phyloP scores from a whole-genome alignment of 2,888 invertebrate species.

The Nebria salina region DNA sequence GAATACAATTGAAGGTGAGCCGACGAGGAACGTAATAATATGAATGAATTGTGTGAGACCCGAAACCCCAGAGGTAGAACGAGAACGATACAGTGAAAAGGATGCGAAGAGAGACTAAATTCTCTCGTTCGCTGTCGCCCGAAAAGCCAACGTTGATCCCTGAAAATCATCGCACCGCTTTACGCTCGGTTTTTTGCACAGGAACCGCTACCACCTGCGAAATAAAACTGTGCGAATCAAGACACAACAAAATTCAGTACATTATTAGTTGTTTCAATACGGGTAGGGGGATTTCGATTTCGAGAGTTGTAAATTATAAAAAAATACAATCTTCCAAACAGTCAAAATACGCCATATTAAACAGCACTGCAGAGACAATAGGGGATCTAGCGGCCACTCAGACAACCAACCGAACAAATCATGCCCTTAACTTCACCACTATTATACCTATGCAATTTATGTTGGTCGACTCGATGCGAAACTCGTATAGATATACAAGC shows the following conservation, averaged over 20 bases:
- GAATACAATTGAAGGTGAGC: background rate
- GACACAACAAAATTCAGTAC: no score
- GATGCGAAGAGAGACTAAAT: background rate
- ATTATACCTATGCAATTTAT: background rate
- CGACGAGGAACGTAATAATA: background rate
- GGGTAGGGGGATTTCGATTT: no score
- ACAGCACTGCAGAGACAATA: background rate
- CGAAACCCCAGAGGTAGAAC: background rate
- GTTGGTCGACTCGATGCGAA: background rate
- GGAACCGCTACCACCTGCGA: conserved; percentile 9
- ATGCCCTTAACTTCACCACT: background rate
- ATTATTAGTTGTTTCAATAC: no score
- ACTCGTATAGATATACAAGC: conserved; percentile 39
- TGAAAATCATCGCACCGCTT: conserved; percentile 39
- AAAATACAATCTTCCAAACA: background rate
- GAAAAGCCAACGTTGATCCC: conserved; percentile 40
- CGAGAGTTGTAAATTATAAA: no score
- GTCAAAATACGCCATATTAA: background rate
- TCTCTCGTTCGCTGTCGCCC: conserved; percentile 14
- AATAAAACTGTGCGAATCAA: background rate
- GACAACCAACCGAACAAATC: background rate
- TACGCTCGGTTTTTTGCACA: conserved; percentile 13
- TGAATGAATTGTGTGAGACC: background rate
- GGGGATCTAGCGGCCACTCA: background rate
- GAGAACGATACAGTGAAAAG: background rate